Evolutionary conservation across 1,140 invertebrate species (phyloP).

Genomic region (Brachionus rotundiformis): DNA sequence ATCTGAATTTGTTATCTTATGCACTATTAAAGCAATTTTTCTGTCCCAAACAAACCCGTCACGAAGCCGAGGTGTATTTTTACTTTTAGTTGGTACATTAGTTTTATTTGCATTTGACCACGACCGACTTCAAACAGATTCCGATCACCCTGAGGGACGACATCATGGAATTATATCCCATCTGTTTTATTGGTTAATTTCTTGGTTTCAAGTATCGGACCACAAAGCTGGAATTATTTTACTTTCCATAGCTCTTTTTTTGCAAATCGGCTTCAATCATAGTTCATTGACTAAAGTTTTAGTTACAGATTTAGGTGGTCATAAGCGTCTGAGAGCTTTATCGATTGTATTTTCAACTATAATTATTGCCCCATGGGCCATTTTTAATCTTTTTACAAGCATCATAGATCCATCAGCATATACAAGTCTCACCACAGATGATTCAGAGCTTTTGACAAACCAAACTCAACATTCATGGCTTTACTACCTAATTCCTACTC

Average conservation of each 20-base stretch:
- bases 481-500: constrained; percentile 57
- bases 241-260: constrained; percentile 63
- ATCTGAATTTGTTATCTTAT: constrained; percentile 64
- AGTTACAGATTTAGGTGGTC: constrained; percentile 66
- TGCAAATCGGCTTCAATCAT: constrained; percentile 61
- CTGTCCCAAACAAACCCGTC: constrained; percentile 55
- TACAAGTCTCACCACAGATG: not conserved
- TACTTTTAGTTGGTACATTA: constrained; percentile 64
- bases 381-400: constrained; percentile 60
- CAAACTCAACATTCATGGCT: constrained; percentile 13
- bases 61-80: constrained; percentile 61
- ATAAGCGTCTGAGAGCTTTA: constrained; percentile 65
- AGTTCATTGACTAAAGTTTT: constrained; percentile 63
- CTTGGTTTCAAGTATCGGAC: constrained; percentile 65
- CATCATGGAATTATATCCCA: constrained; percentile 65
- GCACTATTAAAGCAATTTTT: constrained; percentile 63
- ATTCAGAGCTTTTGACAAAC: not conserved
- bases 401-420: constrained; percentile 41
- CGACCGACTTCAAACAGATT: constrained; percentile 59
- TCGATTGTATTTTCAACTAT: constrained; percentile 62
- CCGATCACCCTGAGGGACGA: constrained; percentile 52
- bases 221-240: constrained; percentile 67
- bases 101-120: constrained; percentile 66
- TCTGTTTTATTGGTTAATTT: constrained; percentile 65
- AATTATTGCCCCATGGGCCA: constrained; percentile 64